Evolutionary conservation across 2,888 invertebrate genomes (phyloP).

Genomic region (Invenusta paracnida): DNA sequence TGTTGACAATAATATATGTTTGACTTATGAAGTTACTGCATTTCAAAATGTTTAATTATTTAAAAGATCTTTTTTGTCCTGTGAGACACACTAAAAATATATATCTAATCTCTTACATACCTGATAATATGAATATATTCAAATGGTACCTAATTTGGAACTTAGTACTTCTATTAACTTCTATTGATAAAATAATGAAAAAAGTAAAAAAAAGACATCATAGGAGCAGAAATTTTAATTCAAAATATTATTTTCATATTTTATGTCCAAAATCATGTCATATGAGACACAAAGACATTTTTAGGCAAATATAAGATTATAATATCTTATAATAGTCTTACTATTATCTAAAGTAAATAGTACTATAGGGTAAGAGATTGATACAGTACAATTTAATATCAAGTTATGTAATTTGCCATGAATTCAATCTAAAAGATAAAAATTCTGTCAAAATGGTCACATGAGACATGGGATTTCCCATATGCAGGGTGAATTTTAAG

Average conservation of each 20-base stretch:
- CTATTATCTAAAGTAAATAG: constrained; percentile 29
- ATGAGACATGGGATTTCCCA: background rate
- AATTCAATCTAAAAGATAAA: constrained; percentile 23
- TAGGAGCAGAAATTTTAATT: constrained; percentile 19
- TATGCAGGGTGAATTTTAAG: too few relatives aligned
- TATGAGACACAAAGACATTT: background rate
- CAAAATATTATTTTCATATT: constrained; percentile 26
- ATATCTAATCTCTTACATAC: too few relatives aligned
- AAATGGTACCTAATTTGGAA: too few relatives aligned
- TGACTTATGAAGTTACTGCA: too few relatives aligned
- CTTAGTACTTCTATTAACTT: too few relatives aligned
- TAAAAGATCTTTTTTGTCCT: too few relatives aligned
- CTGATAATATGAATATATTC: too few relatives aligned
- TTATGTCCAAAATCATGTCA: constrained; percentile 8
- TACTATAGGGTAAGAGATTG: constrained; percentile 23
- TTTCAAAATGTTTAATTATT: too few relatives aligned
- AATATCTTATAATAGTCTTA: too few relatives aligned
- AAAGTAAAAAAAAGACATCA: background rate
- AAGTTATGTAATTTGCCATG: constrained; percentile 9
- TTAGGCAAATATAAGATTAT: constrained; percentile 18
- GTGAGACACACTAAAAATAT: too few relatives aligned
- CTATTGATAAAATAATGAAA: background rate
- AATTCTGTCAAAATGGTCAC: constrained; percentile 18
- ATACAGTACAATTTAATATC: background rate
- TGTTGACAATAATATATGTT: too few relatives aligned